These are phyloP conservation scores for Agrenia bidenticulata DNA, from an alignment of 2,888 invertebrate genomes.

Conservation along the genomic window DNA sequence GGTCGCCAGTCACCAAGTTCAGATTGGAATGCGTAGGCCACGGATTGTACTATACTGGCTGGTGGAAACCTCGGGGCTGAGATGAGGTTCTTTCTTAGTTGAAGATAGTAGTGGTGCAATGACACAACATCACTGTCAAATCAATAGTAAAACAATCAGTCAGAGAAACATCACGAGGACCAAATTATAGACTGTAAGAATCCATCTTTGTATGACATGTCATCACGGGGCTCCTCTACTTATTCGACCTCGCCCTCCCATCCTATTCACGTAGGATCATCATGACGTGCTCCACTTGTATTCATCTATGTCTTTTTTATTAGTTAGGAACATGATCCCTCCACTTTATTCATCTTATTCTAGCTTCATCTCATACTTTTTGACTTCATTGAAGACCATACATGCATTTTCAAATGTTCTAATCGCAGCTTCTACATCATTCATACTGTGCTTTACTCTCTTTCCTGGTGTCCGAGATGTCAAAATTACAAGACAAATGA, in stretches of 20 bases:
- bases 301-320: too few species aligned
- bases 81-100: slow-evolving; percentile 82
- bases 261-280: not conserved
- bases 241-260: slow-evolving; percentile 22
- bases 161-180: not conserved
- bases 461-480: slow-evolving; percentile 24
- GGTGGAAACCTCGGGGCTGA: slow-evolving; percentile 52
- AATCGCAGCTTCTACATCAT: not conserved
- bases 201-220: slow-evolving; percentile 4
- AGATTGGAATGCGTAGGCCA: slow-evolving; percentile 51
- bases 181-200: not conserved
- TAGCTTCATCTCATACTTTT: not conserved
- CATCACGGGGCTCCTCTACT: not conserved
- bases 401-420: not conserved
- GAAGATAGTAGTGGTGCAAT: slow-evolving; percentile 90
- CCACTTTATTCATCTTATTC: not conserved
- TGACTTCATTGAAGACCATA: not conserved
- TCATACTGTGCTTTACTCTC: not conserved
- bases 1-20: slow-evolving; percentile 53
- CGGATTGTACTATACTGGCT: slow-evolving; percentile 47
- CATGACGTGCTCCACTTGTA: too few species aligned
- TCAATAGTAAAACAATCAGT: slow-evolving; percentile 15
- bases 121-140: slow-evolving; percentile 76
- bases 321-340: too few species aligned
- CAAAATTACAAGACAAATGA: slow-evolving; percentile 48